These are phyloP conservation scores for Squalus acanthias DNA, from an alignment of 2,797 vertebrate species.

Conservation along the genomic window DNA sequence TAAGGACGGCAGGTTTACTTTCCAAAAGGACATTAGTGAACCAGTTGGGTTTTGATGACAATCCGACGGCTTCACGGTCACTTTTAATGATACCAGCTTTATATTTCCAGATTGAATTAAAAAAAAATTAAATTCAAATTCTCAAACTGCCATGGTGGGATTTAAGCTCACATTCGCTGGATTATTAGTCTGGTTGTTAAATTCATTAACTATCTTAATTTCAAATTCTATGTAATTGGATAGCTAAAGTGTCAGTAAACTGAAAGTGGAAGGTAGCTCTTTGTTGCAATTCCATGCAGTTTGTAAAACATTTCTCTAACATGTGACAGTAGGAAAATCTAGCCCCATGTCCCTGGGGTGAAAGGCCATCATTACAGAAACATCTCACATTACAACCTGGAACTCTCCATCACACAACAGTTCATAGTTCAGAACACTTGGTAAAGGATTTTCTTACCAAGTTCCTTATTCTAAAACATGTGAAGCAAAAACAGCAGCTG, in stretches of 20 bases:
- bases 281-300: background rate
- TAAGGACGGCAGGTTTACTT: background rate
- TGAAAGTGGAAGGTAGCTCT: background rate
- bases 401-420: background rate
- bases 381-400: background rate
- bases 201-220: background rate
- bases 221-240: background rate
- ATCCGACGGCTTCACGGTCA: background rate
- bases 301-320: background rate
- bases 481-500: background rate
- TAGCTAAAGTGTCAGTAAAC: background rate
- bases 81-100: background rate
- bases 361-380: background rate
- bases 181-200: background rate
- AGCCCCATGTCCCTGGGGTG: background rate
- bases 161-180: background rate
- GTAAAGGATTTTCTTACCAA: background rate
- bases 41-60: background rate
- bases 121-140: background rate
- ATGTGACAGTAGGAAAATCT: background rate
- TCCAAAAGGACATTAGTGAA: background rate
- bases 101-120: background rate
- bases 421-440: background rate
- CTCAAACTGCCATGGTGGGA: background rate
- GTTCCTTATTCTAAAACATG: background rate